phyloP scores from a whole-genome alignment of 2,797 vertebrate genomes.

The Melanitta fusca region DNA sequence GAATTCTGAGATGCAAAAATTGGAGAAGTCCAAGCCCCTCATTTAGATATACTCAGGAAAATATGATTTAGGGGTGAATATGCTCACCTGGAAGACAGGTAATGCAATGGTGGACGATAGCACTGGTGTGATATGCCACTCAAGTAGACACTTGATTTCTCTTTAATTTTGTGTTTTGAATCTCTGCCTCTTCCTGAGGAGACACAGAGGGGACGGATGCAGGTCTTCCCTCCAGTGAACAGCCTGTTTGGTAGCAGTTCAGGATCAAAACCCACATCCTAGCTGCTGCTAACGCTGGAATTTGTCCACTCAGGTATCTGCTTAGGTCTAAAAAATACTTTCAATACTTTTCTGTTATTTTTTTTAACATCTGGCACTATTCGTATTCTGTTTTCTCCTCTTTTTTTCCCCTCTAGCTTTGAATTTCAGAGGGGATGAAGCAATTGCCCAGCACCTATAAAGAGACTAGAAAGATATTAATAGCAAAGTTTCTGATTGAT shows the following conservation, averaged over 20 bases:
- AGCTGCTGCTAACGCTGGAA: neutral
- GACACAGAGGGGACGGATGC: neutral
- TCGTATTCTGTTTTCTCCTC: neutral
- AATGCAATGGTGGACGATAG: neutral
- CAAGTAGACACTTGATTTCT: neutral
- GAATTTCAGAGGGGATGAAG: neutral
- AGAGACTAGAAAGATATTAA: neutral
- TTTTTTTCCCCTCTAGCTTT: neutral
- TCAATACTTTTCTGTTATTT: neutral
- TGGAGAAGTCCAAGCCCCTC: neutral
- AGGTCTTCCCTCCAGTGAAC: neutral
- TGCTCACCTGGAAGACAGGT: neutral
- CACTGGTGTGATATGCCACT: neutral
- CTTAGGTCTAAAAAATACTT: neutral
- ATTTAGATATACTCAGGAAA: neutral
- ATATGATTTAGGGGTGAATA: neutral
- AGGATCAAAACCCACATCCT: neutral
- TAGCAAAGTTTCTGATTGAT: neutral
- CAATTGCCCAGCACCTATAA: neutral
- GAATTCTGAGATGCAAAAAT: neutral
- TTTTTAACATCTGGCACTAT: neutral
- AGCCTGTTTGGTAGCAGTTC: neutral
- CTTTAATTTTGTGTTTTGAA: neutral
- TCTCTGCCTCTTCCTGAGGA: neutral
- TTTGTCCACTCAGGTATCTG: neutral